Conservation (phyloP, 2,888 invertebrate species). For the Kryphioiulus occultus region DNA sequence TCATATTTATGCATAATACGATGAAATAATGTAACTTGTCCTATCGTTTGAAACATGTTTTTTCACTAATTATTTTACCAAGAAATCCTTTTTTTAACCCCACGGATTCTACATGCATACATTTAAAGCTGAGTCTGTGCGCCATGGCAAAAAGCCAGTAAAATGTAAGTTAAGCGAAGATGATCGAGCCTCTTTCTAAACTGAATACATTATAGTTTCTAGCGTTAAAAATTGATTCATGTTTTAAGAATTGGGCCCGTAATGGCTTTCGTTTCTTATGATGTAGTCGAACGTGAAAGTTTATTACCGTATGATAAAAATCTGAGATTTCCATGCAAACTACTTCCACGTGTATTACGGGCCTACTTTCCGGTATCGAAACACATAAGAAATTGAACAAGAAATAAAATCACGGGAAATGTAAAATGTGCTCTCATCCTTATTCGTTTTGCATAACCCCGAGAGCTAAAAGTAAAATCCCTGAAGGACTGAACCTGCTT, state of each 20-base stretch:
- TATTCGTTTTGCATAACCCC: slow-evolving; percentile 20
- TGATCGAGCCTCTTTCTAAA: neutral
- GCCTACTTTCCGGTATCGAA: neutral
- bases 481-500: neutral
- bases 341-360: neutral
- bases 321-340: slow-evolving; percentile 11
- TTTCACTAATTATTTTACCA: too few relatives aligned
- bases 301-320: slow-evolving; percentile 14
- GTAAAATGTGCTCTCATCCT: slow-evolving; percentile 31
- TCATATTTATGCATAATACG: too few relatives aligned
- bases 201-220: slow-evolving; percentile 25
- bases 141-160: slow-evolving; percentile 3
- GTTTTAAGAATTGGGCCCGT: neutral
- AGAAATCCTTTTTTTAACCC: too few relatives aligned
- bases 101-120: neutral
- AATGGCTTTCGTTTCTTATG: slow-evolving; percentile 10
- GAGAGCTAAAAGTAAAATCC: slow-evolving; percentile 11
- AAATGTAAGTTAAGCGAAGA: neutral
- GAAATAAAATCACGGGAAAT: slow-evolving; percentile 25
- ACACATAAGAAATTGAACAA: slow-evolving; percentile 11
- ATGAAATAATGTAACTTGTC: too few relatives aligned
- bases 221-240: slow-evolving; percentile 35
- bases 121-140: neutral
- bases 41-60: too few relatives aligned
- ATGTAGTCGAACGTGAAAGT: slow-evolving; percentile 1